Evolutionary conservation across 2,888 invertebrate species (phyloP), one percentile per base, ranked within the genome.

Genomic region (Operophtera brumata): DNA sequence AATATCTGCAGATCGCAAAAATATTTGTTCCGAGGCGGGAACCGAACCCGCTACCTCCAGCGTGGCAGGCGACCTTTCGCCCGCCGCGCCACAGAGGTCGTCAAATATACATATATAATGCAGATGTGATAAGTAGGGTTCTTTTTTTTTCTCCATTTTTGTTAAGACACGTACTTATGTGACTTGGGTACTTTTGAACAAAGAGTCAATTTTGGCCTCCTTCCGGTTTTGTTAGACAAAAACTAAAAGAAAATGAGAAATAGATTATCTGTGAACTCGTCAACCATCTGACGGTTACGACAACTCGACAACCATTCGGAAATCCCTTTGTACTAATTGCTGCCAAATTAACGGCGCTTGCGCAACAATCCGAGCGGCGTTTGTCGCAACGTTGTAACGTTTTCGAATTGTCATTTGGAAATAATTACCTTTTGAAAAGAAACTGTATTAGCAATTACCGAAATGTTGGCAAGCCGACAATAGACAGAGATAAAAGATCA

Each of bases 261-360:
- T 13, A 57, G 42, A 50, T 51, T 47, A 50, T 26, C 54, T 30
- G 45, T 49, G 32, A 37, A 36, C 35, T 28, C 41, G 42, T 49
- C 35, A 53, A 30, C 36, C 10, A 30, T 32, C 4, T 20, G 20
- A 20, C 47, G 25, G 52, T 63, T 59, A 47, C 57, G 65, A 69
- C 76, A 75, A 70, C 73, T 70, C 57, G 65, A 69, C 76, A 75
- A 70, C 73, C 70, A 67, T 65, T 61, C 65, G 64, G 69, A 68
- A 73, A 74, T 59, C 71, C 75, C 72, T 71, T 73, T 69, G 69
- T 63, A 75, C 75, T 80, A 79, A 80, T 80, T 77, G 74, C 73
- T 65, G 61, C 65, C 70, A 73, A 79, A 81, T 81, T 76, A 75
- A 70, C 69, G 60, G 59, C 49, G 57, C 43, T 57, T 73, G 64